Evolutionary conservation across 2,888 invertebrate species (phyloP).

Genomic region (Limnephilus lunatus): DNA sequence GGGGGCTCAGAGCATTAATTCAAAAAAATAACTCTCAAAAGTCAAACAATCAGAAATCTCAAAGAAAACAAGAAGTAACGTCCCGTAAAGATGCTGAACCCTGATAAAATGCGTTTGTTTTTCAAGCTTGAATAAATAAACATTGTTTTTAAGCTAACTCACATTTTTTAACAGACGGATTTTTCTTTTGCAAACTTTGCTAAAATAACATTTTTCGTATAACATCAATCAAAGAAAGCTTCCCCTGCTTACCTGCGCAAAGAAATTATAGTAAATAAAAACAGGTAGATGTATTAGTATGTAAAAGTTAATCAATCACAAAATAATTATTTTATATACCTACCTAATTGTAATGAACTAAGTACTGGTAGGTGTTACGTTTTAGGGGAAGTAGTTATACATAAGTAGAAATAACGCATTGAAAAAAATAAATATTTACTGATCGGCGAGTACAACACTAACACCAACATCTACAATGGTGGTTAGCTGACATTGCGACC

Average conservation of each 20-base stretch:
- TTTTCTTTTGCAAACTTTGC: slow-evolving; percentile 11
- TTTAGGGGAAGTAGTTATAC: too few relatives aligned
- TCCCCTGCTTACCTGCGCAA: neutral
- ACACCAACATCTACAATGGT: too few relatives aligned
- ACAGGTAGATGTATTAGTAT: neutral
- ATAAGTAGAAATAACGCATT: too few relatives aligned
- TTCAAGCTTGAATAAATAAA: slow-evolving; percentile 66
- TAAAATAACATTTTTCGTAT: neutral
- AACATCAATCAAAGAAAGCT: neutral
- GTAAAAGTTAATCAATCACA: neutral
- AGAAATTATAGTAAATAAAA: neutral
- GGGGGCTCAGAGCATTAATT: slow-evolving; percentile 60
- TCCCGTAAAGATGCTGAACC: slow-evolving; percentile 65
- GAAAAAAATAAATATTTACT: too few relatives aligned
- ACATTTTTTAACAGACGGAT: neutral
- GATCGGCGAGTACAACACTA: too few relatives aligned
- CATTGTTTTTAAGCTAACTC: slow-evolving; percentile 44
- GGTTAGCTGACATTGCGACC: too few relatives aligned
- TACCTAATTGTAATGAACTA: too few relatives aligned
- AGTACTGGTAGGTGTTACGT: too few relatives aligned
- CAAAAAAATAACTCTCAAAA: slow-evolving; percentile 65
- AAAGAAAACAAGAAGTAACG: slow-evolving; percentile 64
- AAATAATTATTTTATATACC: too few relatives aligned
- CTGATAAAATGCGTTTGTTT: slow-evolving; percentile 66
- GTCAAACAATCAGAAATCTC: slow-evolving; percentile 65